These are phyloP conservation scores for Arge pagana DNA, from an alignment of 2,888 invertebrate genomes.

Conservation along the genomic window DNA sequence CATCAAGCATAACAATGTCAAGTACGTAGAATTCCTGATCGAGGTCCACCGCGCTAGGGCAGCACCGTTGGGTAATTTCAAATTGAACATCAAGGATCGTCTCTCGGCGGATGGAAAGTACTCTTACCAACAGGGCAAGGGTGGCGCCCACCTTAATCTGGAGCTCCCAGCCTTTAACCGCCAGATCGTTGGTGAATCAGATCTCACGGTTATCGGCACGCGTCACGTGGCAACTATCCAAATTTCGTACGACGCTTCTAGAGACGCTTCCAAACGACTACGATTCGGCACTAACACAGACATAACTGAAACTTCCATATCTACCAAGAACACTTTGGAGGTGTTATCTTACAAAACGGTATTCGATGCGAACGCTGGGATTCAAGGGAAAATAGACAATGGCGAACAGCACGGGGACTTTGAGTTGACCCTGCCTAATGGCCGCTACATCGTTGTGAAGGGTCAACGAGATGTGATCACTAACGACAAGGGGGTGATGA, in stretches of 20 bases:
- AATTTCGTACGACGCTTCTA: constrained; percentile 70
- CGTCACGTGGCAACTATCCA: constrained; percentile 67
- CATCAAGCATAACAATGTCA: constrained; percentile 59
- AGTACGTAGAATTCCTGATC: constrained; percentile 63
- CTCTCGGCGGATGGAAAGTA: constrained; percentile 69
- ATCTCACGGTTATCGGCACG: constrained; percentile 66
- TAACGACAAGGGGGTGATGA: constrained; percentile 37
- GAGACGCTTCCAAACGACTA: constrained; percentile 71
- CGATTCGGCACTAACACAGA: constrained; percentile 68
- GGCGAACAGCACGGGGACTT: constrained; percentile 59
- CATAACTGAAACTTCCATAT: constrained; percentile 60
- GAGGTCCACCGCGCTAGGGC: constrained; percentile 59
- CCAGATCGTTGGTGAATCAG: constrained; percentile 59
- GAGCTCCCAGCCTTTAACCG: constrained; percentile 63
- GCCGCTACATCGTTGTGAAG: constrained; percentile 58
- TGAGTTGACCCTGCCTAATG: constrained; percentile 62
- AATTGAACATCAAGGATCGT: constrained; percentile 66
- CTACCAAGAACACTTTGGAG: constrained; percentile 66
- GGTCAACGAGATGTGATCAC: constrained; percentile 47
- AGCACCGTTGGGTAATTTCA: constrained; percentile 61
- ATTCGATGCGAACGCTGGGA: constrained; percentile 58
- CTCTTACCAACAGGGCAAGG: constrained; percentile 69
- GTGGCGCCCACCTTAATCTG: constrained; percentile 61
- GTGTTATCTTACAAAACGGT: constrained; percentile 59
- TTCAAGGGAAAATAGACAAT: constrained; percentile 56